These are phyloP conservation scores for Scopus umbretta DNA, from an alignment of 2,113 vertebrate species.

Conservation along the genomic window DNA sequence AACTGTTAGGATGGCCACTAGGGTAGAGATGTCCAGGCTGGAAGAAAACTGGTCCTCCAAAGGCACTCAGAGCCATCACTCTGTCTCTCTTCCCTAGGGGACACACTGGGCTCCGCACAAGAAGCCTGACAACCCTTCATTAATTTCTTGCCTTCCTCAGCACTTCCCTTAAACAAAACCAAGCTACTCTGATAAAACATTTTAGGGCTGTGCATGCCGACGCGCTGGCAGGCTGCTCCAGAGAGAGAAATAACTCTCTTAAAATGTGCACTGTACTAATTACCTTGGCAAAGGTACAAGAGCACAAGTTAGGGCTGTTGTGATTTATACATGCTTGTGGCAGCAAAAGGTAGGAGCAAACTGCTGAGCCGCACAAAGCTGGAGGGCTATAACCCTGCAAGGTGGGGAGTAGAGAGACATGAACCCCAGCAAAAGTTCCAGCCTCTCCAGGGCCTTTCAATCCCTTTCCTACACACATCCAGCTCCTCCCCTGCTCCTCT, in stretches of 20 bases:
- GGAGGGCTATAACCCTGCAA: not conserved
- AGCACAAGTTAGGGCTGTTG: constrained; percentile 6
- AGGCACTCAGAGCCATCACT: not conserved
- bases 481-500: not conserved
- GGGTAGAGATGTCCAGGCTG: not conserved
- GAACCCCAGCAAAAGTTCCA: not conserved
- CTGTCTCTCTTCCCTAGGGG: not conserved
- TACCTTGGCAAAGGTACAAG: constrained; percentile 50
- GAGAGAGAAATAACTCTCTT: constrained; percentile 27
- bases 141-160: constrained; percentile 38
- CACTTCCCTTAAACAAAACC: constrained; percentile 13
- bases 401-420: not conserved
- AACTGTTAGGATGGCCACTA: not conserved
- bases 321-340: not conserved
- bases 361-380: not conserved
- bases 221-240: not conserved
- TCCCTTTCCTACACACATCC: not conserved
- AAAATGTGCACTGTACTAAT: constrained; percentile 30
- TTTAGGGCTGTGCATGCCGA: not conserved
- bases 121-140: not conserved
- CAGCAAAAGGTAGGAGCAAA: not conserved
- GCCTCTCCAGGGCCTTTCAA: not conserved
- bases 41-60: not conserved
- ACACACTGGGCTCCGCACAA: not conserved
- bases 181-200: not conserved